Percentiles rank a stretch among this genome's conserved stretches.
phyloP scores from a whole-genome alignment of 2,888 invertebrate genomes.

The Lagria hirta region DNA sequence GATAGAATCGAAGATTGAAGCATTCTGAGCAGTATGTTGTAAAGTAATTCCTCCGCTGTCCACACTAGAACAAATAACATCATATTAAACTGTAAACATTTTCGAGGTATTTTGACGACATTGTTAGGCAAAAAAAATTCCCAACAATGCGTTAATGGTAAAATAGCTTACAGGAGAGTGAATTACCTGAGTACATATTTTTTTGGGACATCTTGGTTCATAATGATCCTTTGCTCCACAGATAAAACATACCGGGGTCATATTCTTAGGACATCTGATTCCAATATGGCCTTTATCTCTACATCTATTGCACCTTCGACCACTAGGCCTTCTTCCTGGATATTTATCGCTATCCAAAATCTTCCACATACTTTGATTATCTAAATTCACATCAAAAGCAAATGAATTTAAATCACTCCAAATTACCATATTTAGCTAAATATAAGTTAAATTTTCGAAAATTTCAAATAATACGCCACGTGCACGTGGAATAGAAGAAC shows the following conservation, averaged over 20 bases:
- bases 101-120: too few species aligned
- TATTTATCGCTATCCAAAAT: constrained; percentile 48
- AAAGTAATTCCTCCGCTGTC: constrained; percentile 53
- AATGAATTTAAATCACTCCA: too few species aligned
- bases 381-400: constrained; percentile 50
- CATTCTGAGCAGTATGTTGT: constrained; percentile 65
- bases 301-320: constrained; percentile 61
- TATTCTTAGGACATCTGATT: constrained; percentile 60
- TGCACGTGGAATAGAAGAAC: too few species aligned
- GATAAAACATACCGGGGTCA: constrained; percentile 60
- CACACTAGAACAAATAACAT: constrained; percentile 73
- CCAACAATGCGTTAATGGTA: not conserved
- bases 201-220: constrained; percentile 68
- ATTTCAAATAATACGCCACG: too few species aligned
- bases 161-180: not conserved
- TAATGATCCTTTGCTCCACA: constrained; percentile 68
- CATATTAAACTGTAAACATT: too few species aligned
- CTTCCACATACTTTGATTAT: constrained; percentile 60
- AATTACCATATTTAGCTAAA: too few species aligned
- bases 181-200: constrained; percentile 70
- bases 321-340: constrained; percentile 46
- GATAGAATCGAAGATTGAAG: constrained; percentile 53
- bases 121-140: constrained; percentile 23
- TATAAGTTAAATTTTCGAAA: too few species aligned
- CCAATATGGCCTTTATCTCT: constrained; percentile 65